phyloP scores from a whole-genome alignment of 2,113 vertebrate genomes.

The Percopsis transmontana region DNA sequence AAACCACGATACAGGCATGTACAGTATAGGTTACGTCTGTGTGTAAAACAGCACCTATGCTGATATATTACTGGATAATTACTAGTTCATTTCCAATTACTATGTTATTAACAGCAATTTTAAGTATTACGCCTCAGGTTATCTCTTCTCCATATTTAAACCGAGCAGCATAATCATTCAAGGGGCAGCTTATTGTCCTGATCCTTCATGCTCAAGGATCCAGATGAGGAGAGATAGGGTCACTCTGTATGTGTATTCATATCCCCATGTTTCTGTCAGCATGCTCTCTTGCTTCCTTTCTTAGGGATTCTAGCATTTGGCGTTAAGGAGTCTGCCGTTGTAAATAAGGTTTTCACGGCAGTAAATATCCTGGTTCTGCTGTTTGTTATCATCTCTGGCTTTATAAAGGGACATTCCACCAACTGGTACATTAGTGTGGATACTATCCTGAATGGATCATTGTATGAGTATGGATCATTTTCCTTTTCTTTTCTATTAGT shows the following conservation, averaged over 20 bases:
- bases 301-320: conserved; percentile 86
- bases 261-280: neutral
- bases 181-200: no score
- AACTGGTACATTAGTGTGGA: conserved; percentile 81
- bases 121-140: no score
- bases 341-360: conserved; percentile 85
- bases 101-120: no score
- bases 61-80: no score
- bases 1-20: no score
- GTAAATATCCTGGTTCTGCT: conserved; percentile 81
- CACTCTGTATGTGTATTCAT: neutral
- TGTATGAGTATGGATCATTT: conserved; percentile 37
- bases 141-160: no score
- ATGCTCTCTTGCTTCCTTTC: conserved; percentile 13
- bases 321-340: conserved; percentile 82
- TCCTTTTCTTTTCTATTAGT: neutral
- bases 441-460: conserved; percentile 42
- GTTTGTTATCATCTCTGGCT: conserved; percentile 81
- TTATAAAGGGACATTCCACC: conserved; percentile 79
- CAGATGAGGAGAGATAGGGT: neutral
- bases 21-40: no score
- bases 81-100: no score
- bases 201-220: no score
- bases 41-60: no score
- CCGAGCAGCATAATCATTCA: no score